Base-by-base conservation (phyloP, 2,888 invertebrate genomes). In the Chironomus tentans region DNA sequence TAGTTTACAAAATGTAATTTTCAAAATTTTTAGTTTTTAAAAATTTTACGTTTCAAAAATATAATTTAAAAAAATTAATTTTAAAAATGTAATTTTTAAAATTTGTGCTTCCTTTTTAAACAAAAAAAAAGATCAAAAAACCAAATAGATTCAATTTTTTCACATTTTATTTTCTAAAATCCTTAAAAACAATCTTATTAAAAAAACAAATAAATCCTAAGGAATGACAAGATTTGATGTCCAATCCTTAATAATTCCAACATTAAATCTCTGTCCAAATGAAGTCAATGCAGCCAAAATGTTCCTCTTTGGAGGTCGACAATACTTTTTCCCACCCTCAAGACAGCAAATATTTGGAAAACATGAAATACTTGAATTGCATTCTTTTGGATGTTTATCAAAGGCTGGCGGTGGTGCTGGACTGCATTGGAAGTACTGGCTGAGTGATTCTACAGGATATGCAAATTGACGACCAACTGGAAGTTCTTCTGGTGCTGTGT, bases 311-410 rank as follows among this genome's bases (percentile, higher is more conserved):
- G 92, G 91, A 6, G 92, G 91, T 68, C 92, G 86, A 80, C 92
- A 92, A 79, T 88, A 87, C 78, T 89, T 89, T 79, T 87, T 87
- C 4, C 90, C 90, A 65, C 88, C 88, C 82, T 92, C 92, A 78
- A 92, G 92, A 78, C 92, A 92, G 81, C 92, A 92, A 77, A 92
- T 85, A 83, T 92, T 92, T 6, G 92, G 92, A 82, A 92, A 91
- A 81, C 92, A 92, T 82, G 92, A 92, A 3, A 91, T 85, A 13
- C 89, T 89, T 5, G 88, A 89, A 77, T 87, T 87, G 81, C 92
- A 92, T 28, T 87, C 83, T 80, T 90, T 90, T 1, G 92, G 90
- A 82, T 91, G 91, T 75, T 90, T 80, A 82, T 92, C 91, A 77
- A 89, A 86, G 78, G 88, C 84, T 15, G 90, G 88, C 6, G 92